A percentile compares a stretch with the other conserved stretches of the same genome.
Evolutionary conservation across 2,888 invertebrate genomes (phyloP).

Genomic region (Gymnosoma rotundatum): DNA sequence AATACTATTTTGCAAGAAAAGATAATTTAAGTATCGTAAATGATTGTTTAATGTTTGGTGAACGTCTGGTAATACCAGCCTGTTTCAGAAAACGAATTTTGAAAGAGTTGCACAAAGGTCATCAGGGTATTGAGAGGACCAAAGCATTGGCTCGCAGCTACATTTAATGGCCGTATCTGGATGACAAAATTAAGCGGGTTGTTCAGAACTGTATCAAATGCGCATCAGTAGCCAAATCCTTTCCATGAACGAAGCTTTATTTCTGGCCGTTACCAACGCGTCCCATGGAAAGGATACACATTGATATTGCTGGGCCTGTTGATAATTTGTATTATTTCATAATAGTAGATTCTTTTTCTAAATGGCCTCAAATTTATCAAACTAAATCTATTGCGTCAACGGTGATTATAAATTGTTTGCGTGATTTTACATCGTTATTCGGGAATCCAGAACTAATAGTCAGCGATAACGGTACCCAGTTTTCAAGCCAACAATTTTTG

Average conservation of each 20-base stretch:
- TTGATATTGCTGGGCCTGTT: too few relatives aligned
- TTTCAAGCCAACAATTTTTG: constrained; percentile 72
- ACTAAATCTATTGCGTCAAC: too few relatives aligned
- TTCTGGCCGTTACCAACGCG: neutral
- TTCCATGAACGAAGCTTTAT: neutral
- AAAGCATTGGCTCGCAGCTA: constrained; percentile 1
- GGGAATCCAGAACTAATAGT: neutral
- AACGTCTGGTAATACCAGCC: neutral
- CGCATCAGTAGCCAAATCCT: neutral
- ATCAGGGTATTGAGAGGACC: constrained; percentile 4
- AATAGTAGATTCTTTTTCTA: too few relatives aligned
- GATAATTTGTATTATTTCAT: too few relatives aligned
- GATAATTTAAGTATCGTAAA: neutral
- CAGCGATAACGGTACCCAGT: constrained; percentile 67
- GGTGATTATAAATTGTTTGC: too few relatives aligned
- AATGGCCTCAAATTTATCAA: too few relatives aligned
- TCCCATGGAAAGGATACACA: neutral
- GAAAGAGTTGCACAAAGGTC: neutral
- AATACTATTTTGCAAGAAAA: neutral
- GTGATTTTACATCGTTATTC: too few relatives aligned
- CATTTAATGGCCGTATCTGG: constrained; percentile 13
- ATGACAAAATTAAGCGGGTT: neutral
- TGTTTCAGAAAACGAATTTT: constrained; percentile 5
- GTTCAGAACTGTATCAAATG: neutral
- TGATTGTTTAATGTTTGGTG: neutral